A percentile compares a stretch with the other conserved stretches of the same genome.
phyloP scores from a whole-genome alignment of 2,888 invertebrate species.

The Chloroclysta siterata region DNA sequence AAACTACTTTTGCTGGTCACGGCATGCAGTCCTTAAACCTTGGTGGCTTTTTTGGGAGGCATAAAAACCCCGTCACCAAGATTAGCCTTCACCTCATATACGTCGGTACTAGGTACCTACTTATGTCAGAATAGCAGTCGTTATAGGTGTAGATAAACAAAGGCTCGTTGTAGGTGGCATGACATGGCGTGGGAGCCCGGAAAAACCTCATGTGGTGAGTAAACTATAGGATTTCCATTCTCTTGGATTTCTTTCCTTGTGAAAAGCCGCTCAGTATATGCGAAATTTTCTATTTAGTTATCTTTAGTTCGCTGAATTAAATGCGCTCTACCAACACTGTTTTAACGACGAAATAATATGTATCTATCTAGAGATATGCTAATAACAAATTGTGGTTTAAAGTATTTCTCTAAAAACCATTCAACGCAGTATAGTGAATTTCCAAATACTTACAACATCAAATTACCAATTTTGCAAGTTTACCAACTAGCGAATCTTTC shows the following conservation, averaged over 20 bases:
- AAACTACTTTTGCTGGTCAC: too few relatives aligned
- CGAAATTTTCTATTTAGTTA: not conserved
- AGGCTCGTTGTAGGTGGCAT: slow-evolving; percentile 20
- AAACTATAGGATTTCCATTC: slow-evolving; percentile 24
- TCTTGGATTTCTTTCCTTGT: slow-evolving; percentile 2
- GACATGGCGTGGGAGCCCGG: slow-evolving; percentile 40
- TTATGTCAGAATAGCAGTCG: not conserved
- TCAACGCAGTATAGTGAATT: too few relatives aligned
- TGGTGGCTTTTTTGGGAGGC: not conserved
- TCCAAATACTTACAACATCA: too few relatives aligned
- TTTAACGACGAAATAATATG: too few relatives aligned
- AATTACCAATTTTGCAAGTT: too few relatives aligned
- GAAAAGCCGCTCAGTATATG: not conserved
- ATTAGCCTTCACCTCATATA: not conserved
- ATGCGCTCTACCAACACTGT: not conserved
- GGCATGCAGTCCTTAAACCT: too few relatives aligned
- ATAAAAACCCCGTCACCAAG: not conserved
- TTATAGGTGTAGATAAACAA: slow-evolving; percentile 19
- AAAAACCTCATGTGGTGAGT: slow-evolving; percentile 30
- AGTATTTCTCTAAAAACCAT: too few relatives aligned
- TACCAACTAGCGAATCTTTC: too few relatives aligned
- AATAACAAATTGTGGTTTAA: too few relatives aligned
- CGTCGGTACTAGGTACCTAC: not conserved
- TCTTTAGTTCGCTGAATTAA: slow-evolving; percentile 1
- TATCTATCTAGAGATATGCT: too few relatives aligned